Conservation (phyloP, 2,888 invertebrate genomes). For the Taphrorychus bicolor region DNA sequence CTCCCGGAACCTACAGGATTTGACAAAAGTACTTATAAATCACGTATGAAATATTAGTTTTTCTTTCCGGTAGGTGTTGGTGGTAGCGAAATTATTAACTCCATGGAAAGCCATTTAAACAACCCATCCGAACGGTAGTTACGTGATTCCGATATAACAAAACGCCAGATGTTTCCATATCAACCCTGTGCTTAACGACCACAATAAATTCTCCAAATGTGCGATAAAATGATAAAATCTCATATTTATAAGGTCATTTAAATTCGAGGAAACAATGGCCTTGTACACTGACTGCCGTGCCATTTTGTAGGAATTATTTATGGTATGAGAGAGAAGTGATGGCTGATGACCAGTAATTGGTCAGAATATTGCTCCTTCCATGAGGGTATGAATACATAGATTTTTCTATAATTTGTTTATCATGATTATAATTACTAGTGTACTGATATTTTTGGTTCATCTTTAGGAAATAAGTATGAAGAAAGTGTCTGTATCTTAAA, state of each 20-base stretch:
- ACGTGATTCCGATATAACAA: constrained; percentile 13
- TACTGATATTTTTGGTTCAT: too few relatives aligned
- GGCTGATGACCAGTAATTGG: constrained; percentile 8
- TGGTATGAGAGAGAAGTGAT: background rate
- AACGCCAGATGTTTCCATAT: constrained; percentile 30
- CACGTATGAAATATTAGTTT: too few relatives aligned
- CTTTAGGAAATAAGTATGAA: too few relatives aligned
- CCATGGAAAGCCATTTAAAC: background rate
- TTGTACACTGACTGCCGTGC: background rate
- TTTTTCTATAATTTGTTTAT: too few relatives aligned
- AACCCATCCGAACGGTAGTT: constrained; percentile 10
- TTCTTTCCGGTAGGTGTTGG: background rate
- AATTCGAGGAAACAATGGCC: constrained; percentile 27
- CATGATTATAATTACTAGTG: too few relatives aligned
- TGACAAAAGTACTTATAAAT: background rate
- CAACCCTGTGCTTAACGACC: constrained; percentile 19
- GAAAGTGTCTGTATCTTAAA: too few relatives aligned
- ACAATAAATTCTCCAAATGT: constrained; percentile 26
- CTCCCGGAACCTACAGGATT: constrained; percentile 11
- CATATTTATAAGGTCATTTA: constrained; percentile 34
- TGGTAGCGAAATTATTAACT: background rate
- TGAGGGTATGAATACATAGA: too few relatives aligned
- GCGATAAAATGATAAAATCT: constrained; percentile 34
- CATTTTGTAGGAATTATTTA: constrained; percentile 24
- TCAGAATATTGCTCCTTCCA: too few relatives aligned